Evolutionary conservation across 2,888 invertebrate genomes (phyloP), one percentile per base, ranked within the genome.

Genomic region (Cosmorhoe ocellata): DNA sequence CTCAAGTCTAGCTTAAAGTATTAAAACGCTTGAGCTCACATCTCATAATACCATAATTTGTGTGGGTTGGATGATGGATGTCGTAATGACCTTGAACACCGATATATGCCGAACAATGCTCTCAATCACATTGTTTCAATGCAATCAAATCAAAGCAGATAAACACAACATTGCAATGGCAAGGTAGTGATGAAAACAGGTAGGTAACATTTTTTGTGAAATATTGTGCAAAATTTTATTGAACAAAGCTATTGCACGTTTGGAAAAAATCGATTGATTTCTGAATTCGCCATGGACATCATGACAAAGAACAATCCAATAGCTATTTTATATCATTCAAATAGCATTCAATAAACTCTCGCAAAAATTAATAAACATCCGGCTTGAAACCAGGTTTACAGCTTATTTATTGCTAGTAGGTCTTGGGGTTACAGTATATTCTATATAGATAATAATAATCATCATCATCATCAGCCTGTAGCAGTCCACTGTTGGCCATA

Each of bases 81-180:
- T 74, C 65, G 70, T 61, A 68, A 66, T 69, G 79, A 79, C 80
- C 80, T 79, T 81, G 79, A 51, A 58, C 62, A 76, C 74, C 69
- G 61, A 75, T 74, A 67, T 47, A 75, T 75, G 67, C 50, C 53
- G 55, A 73, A 79, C 76, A 79, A 80, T 78, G 72, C 67, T 65
- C 71, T 71, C 73, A 67, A 75, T 75, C 67, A 61, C 67, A 82
- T 83, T 83, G 83, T 82, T 80, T 76, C 68, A n/a, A n/a, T n/a
- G n/a, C n/a, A n/a, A n/a, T n/a, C n/a, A n/a, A n/a, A n/a, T n/a
- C n/a, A 66, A 54, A 37, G 43, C 56, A 56, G 54, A 61, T 51
- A 50, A 51, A 38, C 48, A 36, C 52, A 36, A 13, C 42, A 49
- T 38, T 50, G 52, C 38, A 12, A 39, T 36, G 37, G 14, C 22